Conservation (phyloP, 2,113 vertebrate genomes). For the Strigops habroptila region DNA sequence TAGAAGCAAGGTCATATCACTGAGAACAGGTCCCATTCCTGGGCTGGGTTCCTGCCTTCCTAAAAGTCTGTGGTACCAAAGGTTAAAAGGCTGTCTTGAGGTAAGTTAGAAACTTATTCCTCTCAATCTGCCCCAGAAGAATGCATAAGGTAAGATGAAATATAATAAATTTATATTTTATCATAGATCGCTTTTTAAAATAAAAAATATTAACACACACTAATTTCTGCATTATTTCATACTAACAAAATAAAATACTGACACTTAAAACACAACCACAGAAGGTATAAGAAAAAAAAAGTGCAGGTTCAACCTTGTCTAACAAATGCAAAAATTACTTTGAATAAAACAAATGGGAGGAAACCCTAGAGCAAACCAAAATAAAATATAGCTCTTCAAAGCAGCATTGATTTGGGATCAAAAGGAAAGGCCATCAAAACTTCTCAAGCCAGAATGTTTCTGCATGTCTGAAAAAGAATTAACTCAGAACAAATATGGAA, state of each 20-base stretch:
- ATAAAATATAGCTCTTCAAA: constrained; percentile 66
- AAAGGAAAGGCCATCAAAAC: constrained; percentile 69
- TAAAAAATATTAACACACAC: background rate
- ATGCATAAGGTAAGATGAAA: background rate
- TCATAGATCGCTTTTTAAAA: background rate
- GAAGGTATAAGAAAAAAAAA: background rate
- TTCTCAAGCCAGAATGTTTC: constrained; percentile 62
- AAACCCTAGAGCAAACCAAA: constrained; percentile 60
- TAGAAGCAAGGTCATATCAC: background rate
- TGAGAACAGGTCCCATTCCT: background rate
- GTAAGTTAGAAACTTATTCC: background rate
- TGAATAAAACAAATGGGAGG: constrained; percentile 49
- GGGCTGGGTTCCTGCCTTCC: background rate
- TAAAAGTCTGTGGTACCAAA: background rate
- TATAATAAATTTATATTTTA: background rate
- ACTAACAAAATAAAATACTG: background rate
- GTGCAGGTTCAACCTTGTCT: background rate
- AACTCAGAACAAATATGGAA: constrained; percentile 72
- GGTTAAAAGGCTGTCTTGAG: background rate
- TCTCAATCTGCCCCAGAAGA: background rate
- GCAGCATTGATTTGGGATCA: constrained; percentile 65
- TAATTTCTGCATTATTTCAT: background rate
- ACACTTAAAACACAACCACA: background rate
- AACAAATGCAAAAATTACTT: constrained; percentile 61
- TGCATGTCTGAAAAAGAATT: constrained; percentile 70